phyloP scores from a whole-genome alignment of 2,888 invertebrate species.

The Cacoxenus indagator region DNA sequence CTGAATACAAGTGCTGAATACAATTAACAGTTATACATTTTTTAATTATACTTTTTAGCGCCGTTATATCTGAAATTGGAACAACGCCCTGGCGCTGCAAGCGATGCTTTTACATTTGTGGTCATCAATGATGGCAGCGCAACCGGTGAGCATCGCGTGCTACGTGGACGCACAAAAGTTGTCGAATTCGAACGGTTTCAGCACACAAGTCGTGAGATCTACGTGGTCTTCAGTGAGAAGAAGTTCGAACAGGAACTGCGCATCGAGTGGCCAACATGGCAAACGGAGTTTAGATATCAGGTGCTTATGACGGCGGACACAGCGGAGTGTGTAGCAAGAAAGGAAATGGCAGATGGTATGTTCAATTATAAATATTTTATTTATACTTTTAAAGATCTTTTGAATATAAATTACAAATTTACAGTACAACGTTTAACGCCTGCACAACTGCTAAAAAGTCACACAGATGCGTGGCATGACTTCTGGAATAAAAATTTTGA shows the following conservation, averaged over 20 bases:
- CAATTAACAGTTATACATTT: background rate
- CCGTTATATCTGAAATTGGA: constrained; percentile 43
- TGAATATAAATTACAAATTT: background rate
- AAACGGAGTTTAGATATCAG: constrained; percentile 67
- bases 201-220: constrained; percentile 48
- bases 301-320: constrained; percentile 74
- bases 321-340: constrained; percentile 71
- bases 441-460: constrained; percentile 71
- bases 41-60: constrained; percentile 34
- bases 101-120: constrained; percentile 48
- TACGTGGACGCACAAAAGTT: constrained; percentile 57
- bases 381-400: background rate
- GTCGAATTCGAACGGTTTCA: constrained; percentile 61
- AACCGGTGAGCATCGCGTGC: constrained; percentile 27
- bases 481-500: constrained; percentile 72
- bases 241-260: constrained; percentile 47
- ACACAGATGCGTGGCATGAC: constrained; percentile 72
- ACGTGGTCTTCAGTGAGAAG: constrained; percentile 53
- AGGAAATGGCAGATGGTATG: constrained; percentile 66
- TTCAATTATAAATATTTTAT: no score
- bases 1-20: no score
- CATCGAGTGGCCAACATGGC: constrained; percentile 47
- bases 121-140: constrained; percentile 39
- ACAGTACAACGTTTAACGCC: constrained; percentile 48
- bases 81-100: constrained; percentile 43